Percentiles rank a stretch among this genome's conserved stretches.
phyloP scores from a whole-genome alignment of 2,888 invertebrate species.

The Zhengitettix transpicula region DNA sequence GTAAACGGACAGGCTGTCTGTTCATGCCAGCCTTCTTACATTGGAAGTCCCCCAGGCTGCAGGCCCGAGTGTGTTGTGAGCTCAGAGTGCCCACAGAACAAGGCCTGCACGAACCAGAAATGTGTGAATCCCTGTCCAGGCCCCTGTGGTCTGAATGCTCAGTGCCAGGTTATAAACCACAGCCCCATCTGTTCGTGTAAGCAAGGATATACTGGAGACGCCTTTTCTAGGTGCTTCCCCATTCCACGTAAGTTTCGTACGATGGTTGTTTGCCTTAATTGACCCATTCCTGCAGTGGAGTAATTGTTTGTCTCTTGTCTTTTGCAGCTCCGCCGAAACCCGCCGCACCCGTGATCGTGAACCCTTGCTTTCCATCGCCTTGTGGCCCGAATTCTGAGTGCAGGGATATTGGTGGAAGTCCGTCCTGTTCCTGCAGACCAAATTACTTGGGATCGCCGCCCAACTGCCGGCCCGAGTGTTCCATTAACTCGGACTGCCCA shows the following conservation, averaged over 20 bases:
- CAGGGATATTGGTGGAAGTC: conserved; percentile 44
- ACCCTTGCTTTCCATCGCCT: conserved; percentile 23
- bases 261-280: conserved; percentile 3
- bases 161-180: conserved; percentile 62
- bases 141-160: conserved; percentile 50
- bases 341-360: conserved; percentile 21
- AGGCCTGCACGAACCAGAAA: conserved; percentile 52
- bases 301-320: neutral
- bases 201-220: conserved; percentile 46
- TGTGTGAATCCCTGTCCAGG: conserved; percentile 59
- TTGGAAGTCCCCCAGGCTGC: conserved; percentile 49
- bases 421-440: conserved; percentile 21
- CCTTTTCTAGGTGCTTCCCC: conserved; percentile 26
- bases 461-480: conserved; percentile 17
- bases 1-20: conserved; percentile 48
- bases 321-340: conserved; percentile 15
- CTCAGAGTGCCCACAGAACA: conserved; percentile 51
- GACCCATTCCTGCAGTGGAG: conserved; percentile 1
- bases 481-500: conserved; percentile 18
- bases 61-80: conserved; percentile 56
- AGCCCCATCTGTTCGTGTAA: conserved; percentile 56
- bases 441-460: conserved; percentile 18
- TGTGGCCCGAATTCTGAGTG: conserved; percentile 43
- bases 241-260: conserved; percentile 18
- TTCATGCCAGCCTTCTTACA: conserved; percentile 44